phyloP scores from a whole-genome alignment of 2,113 vertebrate genomes.

The Gnathonemus echidnorhynchus region DNA sequence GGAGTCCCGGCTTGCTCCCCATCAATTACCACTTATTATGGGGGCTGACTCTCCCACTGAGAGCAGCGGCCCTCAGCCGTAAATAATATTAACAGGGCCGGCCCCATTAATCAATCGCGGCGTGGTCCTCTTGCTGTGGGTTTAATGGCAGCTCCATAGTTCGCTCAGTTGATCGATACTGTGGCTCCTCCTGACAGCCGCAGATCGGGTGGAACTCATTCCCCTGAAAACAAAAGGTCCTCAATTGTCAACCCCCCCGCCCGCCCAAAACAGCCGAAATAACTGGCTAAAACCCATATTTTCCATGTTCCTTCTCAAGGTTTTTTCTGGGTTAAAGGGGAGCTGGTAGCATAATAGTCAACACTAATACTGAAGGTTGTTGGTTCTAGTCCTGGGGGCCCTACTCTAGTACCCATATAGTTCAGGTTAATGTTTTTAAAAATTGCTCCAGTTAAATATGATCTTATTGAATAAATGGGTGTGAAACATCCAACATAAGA shows the following conservation, averaged over 20 bases:
- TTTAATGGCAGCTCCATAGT: conserved; percentile 63
- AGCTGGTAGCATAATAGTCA: neutral
- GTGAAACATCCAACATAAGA: neutral
- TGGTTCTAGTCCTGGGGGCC: neutral
- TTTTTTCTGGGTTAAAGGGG: neutral
- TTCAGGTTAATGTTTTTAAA: neutral
- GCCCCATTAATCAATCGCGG: conserved; percentile 77
- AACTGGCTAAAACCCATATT: neutral
- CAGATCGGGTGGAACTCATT: conserved; percentile 48
- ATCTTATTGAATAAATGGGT: neutral
- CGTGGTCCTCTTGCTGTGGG: conserved; percentile 76
- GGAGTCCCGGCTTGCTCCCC: conserved; percentile 71
- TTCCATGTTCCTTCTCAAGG: neutral
- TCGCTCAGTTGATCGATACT: conserved; percentile 72
- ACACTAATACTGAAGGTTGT: neutral
- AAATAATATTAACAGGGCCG: conserved; percentile 88
- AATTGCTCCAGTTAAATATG: neutral
- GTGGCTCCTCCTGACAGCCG: conserved; percentile 39
- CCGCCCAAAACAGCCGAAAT: conserved; percentile 37
- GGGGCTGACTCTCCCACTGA: conserved; percentile 66
- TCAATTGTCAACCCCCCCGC: neutral
- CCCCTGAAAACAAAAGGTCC: neutral
- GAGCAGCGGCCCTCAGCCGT: conserved; percentile 68
- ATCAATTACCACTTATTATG: conserved; percentile 97
- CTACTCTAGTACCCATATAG: neutral